Base-by-base conservation (phyloP, 2,113 vertebrate genomes). In the Istiophorus platypterus region DNA sequence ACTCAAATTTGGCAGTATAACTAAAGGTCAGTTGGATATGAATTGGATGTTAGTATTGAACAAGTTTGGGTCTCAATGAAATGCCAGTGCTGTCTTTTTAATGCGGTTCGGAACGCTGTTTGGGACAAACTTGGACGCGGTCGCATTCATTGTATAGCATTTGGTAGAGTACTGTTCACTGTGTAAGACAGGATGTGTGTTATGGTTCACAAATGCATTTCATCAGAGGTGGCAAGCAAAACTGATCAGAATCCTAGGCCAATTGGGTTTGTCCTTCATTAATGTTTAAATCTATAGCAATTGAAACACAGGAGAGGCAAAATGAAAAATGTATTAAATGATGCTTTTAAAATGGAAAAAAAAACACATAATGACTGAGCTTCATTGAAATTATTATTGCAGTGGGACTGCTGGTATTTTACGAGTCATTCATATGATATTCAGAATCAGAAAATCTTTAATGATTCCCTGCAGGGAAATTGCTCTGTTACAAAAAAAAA, bases 131-230 rank as follows among this genome's bases (percentile, higher is more conserved):
- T 26, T 20, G 18, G 4, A 51, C 31, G 47, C 11, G 31, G 7
- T 29, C 13, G 45, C 39, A 52, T 61, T 67, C 29, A 24, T 39
- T 4, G 12, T 37, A 12, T 37, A 2, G 5, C 5, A 22, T n/a
- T 47, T n/a, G 8, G 17, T 26, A 29, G 62, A 24, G 15, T 20
- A 27, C 7, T 42, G 42, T 41, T 71, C 6, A 34, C 15, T 13
- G 14, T 62, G 22, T 47, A 22, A 22, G 37, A 27, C 20, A 31
- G 20, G 31, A 26, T 34, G 12, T 54, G 71, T 78, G 39, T 67
- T 62, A 14, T 41, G 8, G 49, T 65, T 42, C 39, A 58, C 39
- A 13, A 41, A 56, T 68, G 71, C 63, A 68, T 68, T 74, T 68
- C 1, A 26, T 68, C 31, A 34, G 24, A 59, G 42, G 51, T 29